Evolutionary conservation across 2,113 vertebrate species (phyloP), one percentile per base, ranked within the genome.

Genomic region (Shinisaurus crocodilurus): DNA sequence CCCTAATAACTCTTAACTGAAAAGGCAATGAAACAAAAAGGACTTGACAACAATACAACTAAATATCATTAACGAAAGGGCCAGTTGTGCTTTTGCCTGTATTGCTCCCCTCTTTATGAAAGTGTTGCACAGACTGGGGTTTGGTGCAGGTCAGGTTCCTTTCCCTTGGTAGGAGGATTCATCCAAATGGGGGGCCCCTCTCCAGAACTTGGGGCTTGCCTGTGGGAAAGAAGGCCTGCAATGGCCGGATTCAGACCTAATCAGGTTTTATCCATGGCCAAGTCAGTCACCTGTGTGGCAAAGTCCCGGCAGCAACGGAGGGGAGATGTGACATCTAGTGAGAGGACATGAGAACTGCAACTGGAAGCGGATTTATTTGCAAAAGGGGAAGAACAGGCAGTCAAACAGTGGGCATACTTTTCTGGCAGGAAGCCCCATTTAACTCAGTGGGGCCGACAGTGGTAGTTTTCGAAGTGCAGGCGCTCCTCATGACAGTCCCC

Each of bases 291-390:
- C 70, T 18, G 77, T 50, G 9, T 50, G 45, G 15, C 32, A 4
- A 50, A 32, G 32, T 25, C 18, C 15, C 13, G 34, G 34, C n/a
- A 18, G 25, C n/a, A 74, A 60, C 0, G 54, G 23, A n/a, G 83
- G 82, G 63, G n/a, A 81, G 65, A 60, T 60, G 34, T 85, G 92
- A 89, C 92, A 91, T 82, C 92, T 91, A 81, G 90, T 29, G 90
- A 63, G 60, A 43, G 29, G 29, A 37, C 1, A 3, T 6, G n/a
- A 8, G 34, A 67, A 70, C 34, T 65, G 45, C 72, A 23, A 27
- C 45, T 37, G 5, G 12, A 27, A 57, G 18, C 29, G 50, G 45
- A 37, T 76, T 79, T 27, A 32, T 50, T 13, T 5, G 57, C 67
- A 45, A 75, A 45, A 67, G 40, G 16, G 20, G 20, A 67, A 12